Conservation (phyloP, 2,888 invertebrate genomes). For the Metellina segmentata region DNA sequence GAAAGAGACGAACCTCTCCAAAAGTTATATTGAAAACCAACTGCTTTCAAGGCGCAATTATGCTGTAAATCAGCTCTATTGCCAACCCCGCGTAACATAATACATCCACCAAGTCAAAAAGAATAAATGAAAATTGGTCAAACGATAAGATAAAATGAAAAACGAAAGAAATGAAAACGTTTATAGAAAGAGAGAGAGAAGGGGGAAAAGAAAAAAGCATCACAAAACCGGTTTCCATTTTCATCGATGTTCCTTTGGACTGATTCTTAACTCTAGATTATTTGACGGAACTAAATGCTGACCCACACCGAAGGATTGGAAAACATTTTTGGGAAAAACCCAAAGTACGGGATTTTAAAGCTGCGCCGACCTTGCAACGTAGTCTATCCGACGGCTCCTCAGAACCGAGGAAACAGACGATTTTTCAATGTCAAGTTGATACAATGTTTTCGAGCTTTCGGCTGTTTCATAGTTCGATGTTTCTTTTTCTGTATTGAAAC, state of each 20-base stretch:
- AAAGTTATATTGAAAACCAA: background rate
- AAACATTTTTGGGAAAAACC: constrained; percentile 68
- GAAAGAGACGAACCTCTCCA: background rate
- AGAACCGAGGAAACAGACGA: constrained; percentile 57
- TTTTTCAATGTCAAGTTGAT: constrained; percentile 71
- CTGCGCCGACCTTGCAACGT: constrained; percentile 58
- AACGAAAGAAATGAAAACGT: constrained; percentile 18
- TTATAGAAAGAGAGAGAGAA: constrained; percentile 1
- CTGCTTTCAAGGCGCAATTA: background rate
- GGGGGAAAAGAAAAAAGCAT: constrained; percentile 8
- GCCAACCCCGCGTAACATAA: constrained; percentile 34
- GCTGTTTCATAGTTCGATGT: background rate
- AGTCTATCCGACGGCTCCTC: constrained; percentile 46
- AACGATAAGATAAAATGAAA: constrained; percentile 48
- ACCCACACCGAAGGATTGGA: constrained; percentile 54
- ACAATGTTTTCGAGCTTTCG: constrained; percentile 39
- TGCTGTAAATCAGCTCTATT: constrained; percentile 56
- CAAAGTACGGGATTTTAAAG: constrained; percentile 61
- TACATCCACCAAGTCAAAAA: background rate
- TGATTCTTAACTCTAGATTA: constrained; percentile 63
- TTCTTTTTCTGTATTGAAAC: background rate
- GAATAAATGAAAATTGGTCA: constrained; percentile 49
- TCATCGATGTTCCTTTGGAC: constrained; percentile 49
- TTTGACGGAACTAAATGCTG: constrained; percentile 75
- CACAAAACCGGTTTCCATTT: constrained; percentile 62